Percentiles rank a stretch among this genome's conserved stretches.
Evolutionary conservation across 2,797 vertebrate genomes (phyloP).

Genomic region (Discoglossus pictus): DNA sequence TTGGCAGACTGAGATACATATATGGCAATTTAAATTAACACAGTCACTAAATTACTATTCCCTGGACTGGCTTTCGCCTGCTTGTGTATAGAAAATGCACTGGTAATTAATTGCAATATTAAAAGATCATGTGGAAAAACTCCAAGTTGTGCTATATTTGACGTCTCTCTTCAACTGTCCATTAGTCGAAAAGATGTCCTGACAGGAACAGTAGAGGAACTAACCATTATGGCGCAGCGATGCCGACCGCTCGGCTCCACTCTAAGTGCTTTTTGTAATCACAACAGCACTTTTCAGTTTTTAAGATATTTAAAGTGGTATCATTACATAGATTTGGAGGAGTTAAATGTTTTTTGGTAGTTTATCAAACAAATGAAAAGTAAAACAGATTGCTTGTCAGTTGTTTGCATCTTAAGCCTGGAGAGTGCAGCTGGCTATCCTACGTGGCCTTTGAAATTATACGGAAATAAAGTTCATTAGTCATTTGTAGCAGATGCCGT

Average conservation of each 20-base stretch:
- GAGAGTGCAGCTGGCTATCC: slow-evolving; percentile 41
- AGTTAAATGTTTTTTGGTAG: slow-evolving; percentile 37
- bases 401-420: slow-evolving; percentile 41
- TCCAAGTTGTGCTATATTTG: slow-evolving; percentile 37
- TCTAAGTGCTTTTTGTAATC: slow-evolving; percentile 21
- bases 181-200: slow-evolving; percentile 36
- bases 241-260: slow-evolving; percentile 19
- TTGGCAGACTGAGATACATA: slow-evolving; percentile 35
- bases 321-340: slow-evolving; percentile 27
- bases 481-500: slow-evolving; percentile 46
- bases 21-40: slow-evolving; percentile 45
- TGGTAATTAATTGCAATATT: slow-evolving; percentile 48
- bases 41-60: slow-evolving; percentile 44
- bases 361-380: slow-evolving; percentile 44
- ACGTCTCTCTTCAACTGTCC: slow-evolving; percentile 37
- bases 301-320: slow-evolving; percentile 14
- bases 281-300: slow-evolving; percentile 20
- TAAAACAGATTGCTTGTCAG: slow-evolving; percentile 46
- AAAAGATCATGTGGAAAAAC: slow-evolving; percentile 46
- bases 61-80: slow-evolving; percentile 25
- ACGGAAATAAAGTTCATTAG: slow-evolving; percentile 48
- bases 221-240: background rate
- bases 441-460: slow-evolving; percentile 41
- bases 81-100: slow-evolving; percentile 33
- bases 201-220: slow-evolving; percentile 35